Conservation (phyloP, 37 sponge, comb jelly and placozoan genomes). For the Halichondria panicea region DNA sequence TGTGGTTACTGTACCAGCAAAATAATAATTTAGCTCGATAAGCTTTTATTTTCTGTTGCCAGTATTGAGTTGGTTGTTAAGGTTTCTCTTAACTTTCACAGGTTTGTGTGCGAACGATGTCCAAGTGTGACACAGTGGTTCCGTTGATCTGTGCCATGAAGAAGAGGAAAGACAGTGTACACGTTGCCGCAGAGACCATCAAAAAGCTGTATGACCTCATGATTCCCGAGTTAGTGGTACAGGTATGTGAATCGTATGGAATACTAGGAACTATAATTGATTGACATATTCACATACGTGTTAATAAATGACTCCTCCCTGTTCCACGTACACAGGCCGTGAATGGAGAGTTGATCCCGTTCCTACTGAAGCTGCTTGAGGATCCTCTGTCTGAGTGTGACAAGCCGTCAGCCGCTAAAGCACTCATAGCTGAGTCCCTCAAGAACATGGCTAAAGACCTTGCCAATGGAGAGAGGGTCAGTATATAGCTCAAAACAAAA, state of each 20-base stretch:
- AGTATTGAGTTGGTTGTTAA: no score
- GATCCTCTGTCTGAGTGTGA: slow-evolving; percentile 73
- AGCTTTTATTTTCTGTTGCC: not conserved
- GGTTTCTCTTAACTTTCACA: no score
- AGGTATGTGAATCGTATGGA: slow-evolving; percentile 34
- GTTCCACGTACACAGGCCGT: slow-evolving; percentile 72
- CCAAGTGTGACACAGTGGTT: slow-evolving; percentile 66
- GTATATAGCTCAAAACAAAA: no score
- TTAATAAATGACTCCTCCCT: no score
- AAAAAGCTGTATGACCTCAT: slow-evolving; percentile 73
- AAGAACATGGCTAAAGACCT: slow-evolving; percentile 94
- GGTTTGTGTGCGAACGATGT: slow-evolving; percentile 91
- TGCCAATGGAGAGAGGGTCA: slow-evolving; percentile 85
- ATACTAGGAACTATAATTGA: no score
- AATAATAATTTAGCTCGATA: not conserved
- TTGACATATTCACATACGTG: no score
- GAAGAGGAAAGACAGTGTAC: slow-evolving; percentile 72
- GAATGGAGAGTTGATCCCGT: slow-evolving; percentile 80
- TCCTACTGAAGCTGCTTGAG: slow-evolving; percentile 86
- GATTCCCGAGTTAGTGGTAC: slow-evolving; percentile 74
- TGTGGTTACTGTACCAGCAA: no score
- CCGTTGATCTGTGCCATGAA: slow-evolving; percentile 92
- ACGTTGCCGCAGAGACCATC: slow-evolving; percentile 71
- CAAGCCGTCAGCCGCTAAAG: slow-evolving; percentile 95
- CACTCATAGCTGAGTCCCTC: slow-evolving; percentile 91